Evolutionary conservation across 2,113 vertebrate genomes (phyloP).

Genomic region (Pelodiscus sinensis): DNA sequence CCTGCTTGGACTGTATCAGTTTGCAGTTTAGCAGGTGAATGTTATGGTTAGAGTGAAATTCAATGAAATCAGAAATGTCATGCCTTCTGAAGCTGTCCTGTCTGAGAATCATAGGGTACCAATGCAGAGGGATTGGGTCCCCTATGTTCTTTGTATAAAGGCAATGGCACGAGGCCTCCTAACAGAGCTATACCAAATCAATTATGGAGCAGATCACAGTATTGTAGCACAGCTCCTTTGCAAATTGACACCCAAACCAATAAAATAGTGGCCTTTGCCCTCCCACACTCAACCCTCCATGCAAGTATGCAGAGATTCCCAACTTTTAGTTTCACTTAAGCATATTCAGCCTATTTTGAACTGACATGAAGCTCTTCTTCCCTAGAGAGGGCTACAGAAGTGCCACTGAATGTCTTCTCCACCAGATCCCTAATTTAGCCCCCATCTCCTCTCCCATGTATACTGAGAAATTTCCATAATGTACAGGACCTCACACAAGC

Average conservation of each 20-base stretch:
- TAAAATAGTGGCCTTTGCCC: background rate
- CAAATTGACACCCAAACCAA: background rate
- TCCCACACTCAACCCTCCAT: background rate
- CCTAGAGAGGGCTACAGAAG: background rate
- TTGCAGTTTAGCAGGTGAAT: background rate
- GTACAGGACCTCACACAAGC: background rate
- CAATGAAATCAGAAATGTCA: background rate
- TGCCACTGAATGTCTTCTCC: background rate
- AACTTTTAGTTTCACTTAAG: rapidly evolving
- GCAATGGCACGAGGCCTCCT: background rate
- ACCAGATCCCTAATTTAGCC: background rate
- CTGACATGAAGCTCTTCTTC: background rate
- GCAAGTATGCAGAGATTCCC: background rate
- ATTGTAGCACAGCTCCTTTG: background rate
- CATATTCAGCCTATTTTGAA: background rate
- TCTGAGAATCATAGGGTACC: background rate
- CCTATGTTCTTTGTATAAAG: background rate
- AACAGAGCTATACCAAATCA: background rate
- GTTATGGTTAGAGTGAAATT: background rate
- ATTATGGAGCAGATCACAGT: background rate
- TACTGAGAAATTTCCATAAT: background rate
- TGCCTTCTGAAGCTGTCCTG: rapidly evolving
- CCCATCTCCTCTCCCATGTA: background rate
- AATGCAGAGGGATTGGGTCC: background rate
- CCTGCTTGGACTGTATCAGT: background rate